phyloP scores from a whole-genome alignment of 2,888 invertebrate species.

The Pseudeuparius sepicola region DNA sequence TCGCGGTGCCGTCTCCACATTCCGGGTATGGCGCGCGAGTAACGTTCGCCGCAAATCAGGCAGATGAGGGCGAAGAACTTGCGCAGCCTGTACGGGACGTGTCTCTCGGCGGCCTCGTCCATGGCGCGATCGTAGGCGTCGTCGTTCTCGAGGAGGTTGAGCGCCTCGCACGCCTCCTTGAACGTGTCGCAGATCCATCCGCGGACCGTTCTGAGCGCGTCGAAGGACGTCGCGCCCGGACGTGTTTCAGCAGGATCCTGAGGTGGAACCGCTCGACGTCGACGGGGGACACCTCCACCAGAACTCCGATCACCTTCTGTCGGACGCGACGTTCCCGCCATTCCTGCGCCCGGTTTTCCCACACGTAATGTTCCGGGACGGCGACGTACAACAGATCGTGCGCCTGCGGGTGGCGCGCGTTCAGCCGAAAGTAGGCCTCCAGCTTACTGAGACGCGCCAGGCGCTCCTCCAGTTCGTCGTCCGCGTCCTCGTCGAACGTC shows the following conservation, averaged over 20 bases:
- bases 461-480: not conserved
- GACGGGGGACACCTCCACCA: not conserved
- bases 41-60: not conserved
- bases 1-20: no score
- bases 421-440: constrained; percentile 5
- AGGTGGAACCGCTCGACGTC: not conserved
- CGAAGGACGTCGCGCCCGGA: constrained; percentile 1
- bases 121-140: constrained; percentile 2
- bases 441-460: not conserved
- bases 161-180: constrained; percentile 4
- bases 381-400: constrained; percentile 1
- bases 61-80: constrained; percentile 3
- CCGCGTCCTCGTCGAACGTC: not conserved
- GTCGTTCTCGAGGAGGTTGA: not conserved
- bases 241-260: constrained; percentile 1
- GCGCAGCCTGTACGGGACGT: not conserved
- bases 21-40: not conserved
- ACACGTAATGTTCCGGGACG: constrained; percentile 8
- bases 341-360: not conserved
- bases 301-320: not conserved
- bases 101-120: not conserved
- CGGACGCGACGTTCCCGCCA: not conserved
- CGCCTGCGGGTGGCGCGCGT: not conserved
- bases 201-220: not conserved
- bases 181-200: constrained; percentile 1